phyloP scores from a whole-genome alignment of 2,888 invertebrate genomes.

The Amblyteles armatorius region DNA sequence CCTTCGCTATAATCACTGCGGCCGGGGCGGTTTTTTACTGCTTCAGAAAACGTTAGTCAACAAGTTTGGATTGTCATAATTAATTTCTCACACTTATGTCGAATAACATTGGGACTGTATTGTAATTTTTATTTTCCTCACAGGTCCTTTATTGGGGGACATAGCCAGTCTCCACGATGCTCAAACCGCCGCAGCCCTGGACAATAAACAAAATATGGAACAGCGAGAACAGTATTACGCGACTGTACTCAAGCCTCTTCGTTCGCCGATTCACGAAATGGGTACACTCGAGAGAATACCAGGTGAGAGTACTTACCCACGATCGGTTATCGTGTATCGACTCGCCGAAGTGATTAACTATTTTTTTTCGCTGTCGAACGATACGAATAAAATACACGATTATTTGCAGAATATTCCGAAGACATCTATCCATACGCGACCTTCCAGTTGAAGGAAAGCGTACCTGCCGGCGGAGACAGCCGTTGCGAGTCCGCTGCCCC shows the following conservation, averaged over 20 bases:
- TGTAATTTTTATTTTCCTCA: background rate
- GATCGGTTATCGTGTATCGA: background rate
- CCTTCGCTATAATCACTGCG: slow-evolving; percentile 82
- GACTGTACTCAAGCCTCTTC: slow-evolving; percentile 82
- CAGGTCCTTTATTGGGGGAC: slow-evolving; percentile 86
- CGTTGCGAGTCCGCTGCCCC: slow-evolving; percentile 89
- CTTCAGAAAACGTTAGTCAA: slow-evolving; percentile 82
- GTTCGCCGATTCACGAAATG: slow-evolving; percentile 85
- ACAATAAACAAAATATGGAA: slow-evolving; percentile 84
- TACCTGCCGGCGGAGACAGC: slow-evolving; percentile 94
- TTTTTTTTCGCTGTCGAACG: background rate
- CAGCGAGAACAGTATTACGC: slow-evolving; percentile 84
- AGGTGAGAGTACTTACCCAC: slow-evolving; percentile 74
- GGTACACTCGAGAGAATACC: slow-evolving; percentile 83
- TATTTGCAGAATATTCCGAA: slow-evolving; percentile 92
- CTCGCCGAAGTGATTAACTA: background rate
- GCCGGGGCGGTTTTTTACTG: slow-evolving; percentile 83
- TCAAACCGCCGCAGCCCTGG: slow-evolving; percentile 83
- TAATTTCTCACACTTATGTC: too few species aligned
- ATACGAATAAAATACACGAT: slow-evolving; percentile 55
- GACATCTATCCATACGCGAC: slow-evolving; percentile 97
- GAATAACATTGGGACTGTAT: background rate
- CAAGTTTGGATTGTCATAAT: too few species aligned
- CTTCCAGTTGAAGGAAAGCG: slow-evolving; percentile 91
- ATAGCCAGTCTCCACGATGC: slow-evolving; percentile 83